A percentile compares a stretch with the other conserved stretches of the same genome.
phyloP scores from a whole-genome alignment of 1,140 invertebrate species.

The Trissolcus basalis region DNA sequence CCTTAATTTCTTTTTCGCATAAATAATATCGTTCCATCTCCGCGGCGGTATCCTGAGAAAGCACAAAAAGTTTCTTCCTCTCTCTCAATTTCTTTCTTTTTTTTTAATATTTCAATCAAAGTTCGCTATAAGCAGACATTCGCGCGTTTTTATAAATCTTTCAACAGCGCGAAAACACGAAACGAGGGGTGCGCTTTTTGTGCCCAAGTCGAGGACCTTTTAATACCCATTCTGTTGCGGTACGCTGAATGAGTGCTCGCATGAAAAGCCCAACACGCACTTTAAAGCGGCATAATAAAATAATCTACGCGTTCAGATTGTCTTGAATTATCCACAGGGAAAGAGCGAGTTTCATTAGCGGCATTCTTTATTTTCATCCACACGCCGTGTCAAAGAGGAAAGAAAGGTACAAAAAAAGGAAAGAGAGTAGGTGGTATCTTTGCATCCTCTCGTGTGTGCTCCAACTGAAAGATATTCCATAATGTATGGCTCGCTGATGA shows the following conservation, averaged over 20 bases:
- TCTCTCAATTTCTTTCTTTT: too few species aligned
- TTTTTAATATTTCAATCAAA: too few species aligned
- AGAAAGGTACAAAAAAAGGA: too few species aligned
- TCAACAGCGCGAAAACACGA: too few species aligned
- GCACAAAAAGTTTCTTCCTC: too few species aligned
- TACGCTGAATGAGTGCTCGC: neutral
- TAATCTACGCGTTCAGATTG: slow-evolving; percentile 20
- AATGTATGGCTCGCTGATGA: slow-evolving; percentile 37
- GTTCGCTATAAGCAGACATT: too few species aligned
- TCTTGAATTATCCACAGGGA: slow-evolving; percentile 21
- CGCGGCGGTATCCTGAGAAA: too few species aligned
- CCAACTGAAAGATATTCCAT: slow-evolving; percentile 35
- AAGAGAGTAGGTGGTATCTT: slow-evolving; percentile 20
- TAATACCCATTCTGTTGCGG: slow-evolving; percentile 5
- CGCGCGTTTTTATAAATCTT: too few species aligned
- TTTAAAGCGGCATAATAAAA: slow-evolving; percentile 22
- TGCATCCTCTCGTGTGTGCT: neutral
- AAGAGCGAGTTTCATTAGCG: slow-evolving; percentile 7
- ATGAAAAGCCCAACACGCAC: slow-evolving; percentile 6
- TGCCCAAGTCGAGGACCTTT: slow-evolving; percentile 5
- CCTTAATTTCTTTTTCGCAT: too few species aligned
- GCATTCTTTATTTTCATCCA: slow-evolving; percentile 12
- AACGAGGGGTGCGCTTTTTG: neutral
- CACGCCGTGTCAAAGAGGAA: slow-evolving; percentile 19
- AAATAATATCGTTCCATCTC: too few species aligned